These are phyloP conservation scores for Channa maculata DNA, from an alignment of 2,113 vertebrate genomes.

Conservation along the genomic window DNA sequence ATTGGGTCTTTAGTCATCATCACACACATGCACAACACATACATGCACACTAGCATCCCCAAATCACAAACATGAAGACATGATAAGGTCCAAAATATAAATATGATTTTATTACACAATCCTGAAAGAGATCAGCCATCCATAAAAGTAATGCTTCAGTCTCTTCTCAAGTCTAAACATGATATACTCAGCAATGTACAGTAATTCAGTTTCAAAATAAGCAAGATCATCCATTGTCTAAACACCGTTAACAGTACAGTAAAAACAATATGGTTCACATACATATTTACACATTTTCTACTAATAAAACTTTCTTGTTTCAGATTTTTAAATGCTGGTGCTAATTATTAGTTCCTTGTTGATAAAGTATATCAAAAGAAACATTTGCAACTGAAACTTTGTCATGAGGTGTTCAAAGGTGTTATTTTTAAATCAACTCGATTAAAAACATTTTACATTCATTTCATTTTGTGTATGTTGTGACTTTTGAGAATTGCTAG, in stretches of 20 bases:
- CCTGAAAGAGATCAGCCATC: conserved; percentile 79
- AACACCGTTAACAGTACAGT: conserved; percentile 79
- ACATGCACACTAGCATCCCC: background rate
- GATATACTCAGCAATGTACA: conserved; percentile 80
- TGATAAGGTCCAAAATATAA: conserved; percentile 84
- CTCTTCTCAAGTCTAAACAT: conserved; percentile 81
- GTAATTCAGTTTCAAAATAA: conserved; percentile 81
- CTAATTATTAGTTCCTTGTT: conserved; percentile 69
- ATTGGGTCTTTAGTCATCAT: background rate
- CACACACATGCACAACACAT: background rate
- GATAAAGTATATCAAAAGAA: conserved; percentile 48
- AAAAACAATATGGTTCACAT: conserved; percentile 81
- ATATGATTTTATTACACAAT: conserved; percentile 86
- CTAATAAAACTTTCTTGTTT: conserved; percentile 50
- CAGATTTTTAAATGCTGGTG: conserved; percentile 79
- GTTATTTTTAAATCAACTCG: conserved; percentile 39
- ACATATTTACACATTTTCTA: conserved; percentile 78
- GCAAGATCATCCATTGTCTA: conserved; percentile 77
- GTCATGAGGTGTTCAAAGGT: conserved; percentile 33
- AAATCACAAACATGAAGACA: conserved; percentile 37
- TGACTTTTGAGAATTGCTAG: conserved; percentile 36
- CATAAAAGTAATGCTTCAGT: conserved; percentile 77
- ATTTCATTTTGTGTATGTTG: conserved; percentile 56
- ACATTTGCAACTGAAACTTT: conserved; percentile 51
- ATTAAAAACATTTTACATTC: conserved; percentile 76